Evolutionary conservation across 2,113 vertebrate species (phyloP).

Genomic region (Embiotoca jacksoni): DNA sequence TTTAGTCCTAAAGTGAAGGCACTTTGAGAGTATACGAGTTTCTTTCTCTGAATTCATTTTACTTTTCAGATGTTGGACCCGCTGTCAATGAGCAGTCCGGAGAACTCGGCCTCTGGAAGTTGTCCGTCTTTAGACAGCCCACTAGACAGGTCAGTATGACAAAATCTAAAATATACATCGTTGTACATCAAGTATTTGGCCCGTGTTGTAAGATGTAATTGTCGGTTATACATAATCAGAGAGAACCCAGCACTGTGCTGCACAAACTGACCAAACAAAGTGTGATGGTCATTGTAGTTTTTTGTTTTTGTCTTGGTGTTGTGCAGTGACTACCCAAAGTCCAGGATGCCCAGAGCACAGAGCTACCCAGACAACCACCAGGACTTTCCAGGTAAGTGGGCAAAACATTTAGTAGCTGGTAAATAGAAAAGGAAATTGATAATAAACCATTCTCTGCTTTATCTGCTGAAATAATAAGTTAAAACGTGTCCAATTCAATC

Average conservation of each 20-base stretch:
- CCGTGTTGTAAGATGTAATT: no score
- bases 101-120: conserved; percentile 99
- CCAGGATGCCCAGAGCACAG: conserved; percentile 97
- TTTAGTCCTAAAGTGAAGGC: no score
- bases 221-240: no score
- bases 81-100: conserved; percentile 97
- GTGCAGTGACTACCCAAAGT: conserved; percentile 94
- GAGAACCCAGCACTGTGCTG: no score
- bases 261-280: no score
- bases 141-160: conserved; percentile 90
- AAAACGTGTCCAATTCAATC: no score
- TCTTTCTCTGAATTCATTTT: neutral
- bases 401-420: no score
- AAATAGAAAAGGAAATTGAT: no score
- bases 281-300: no score
- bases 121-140: conserved; percentile 99
- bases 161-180: neutral
- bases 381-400: conserved; percentile 91
- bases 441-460: no score
- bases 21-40: neutral
- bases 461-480: no score
- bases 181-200: no score
- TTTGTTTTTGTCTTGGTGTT: conserved; percentile 6
- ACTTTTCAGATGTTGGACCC: conserved; percentile 95
- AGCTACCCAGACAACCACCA: conserved; percentile 99